These are phyloP conservation scores for Apamea epomidion DNA, from an alignment of 2,888 invertebrate genomes.

Conservation along the genomic window DNA sequence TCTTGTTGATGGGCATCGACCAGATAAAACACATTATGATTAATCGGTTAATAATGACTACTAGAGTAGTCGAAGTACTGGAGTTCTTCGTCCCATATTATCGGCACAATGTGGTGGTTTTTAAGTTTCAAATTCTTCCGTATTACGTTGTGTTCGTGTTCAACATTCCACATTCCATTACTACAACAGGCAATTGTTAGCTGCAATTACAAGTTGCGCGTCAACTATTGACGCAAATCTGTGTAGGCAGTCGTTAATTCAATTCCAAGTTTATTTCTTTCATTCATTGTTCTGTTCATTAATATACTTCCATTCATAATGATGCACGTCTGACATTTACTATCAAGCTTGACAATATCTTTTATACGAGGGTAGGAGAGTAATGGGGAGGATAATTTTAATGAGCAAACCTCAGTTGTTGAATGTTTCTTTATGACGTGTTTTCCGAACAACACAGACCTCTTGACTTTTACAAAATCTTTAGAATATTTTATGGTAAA, in stretches of 20 bases:
- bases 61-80: no score
- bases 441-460: slow-evolving; percentile 31
- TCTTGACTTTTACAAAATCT: slow-evolving; percentile 46
- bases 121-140: background rate
- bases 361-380: slow-evolving; percentile 10
- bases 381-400: slow-evolving; percentile 29
- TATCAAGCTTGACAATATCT: slow-evolving; percentile 29
- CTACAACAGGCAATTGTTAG: slow-evolving; percentile 47
- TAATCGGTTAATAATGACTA: slow-evolving; percentile 5
- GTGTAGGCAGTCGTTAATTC: slow-evolving; percentile 61
- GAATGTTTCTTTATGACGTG: slow-evolving; percentile 34
- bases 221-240: slow-evolving; percentile 66
- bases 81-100: background rate
- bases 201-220: slow-evolving; percentile 64
- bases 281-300: slow-evolving; percentile 77
- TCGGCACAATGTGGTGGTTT: background rate
- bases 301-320: slow-evolving; percentile 73
- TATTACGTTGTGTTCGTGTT: slow-evolving; percentile 11
- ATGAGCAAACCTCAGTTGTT: slow-evolving; percentile 34
- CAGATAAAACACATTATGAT: background rate
- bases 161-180: slow-evolving; percentile 29
- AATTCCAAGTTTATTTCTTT: slow-evolving; percentile 71
- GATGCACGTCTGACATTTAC: slow-evolving; percentile 33
- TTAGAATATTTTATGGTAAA: slow-evolving; percentile 46
- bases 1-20: background rate